Conservation (phyloP, 2,113 vertebrate genomes). For the Vicugna pacos region DNA sequence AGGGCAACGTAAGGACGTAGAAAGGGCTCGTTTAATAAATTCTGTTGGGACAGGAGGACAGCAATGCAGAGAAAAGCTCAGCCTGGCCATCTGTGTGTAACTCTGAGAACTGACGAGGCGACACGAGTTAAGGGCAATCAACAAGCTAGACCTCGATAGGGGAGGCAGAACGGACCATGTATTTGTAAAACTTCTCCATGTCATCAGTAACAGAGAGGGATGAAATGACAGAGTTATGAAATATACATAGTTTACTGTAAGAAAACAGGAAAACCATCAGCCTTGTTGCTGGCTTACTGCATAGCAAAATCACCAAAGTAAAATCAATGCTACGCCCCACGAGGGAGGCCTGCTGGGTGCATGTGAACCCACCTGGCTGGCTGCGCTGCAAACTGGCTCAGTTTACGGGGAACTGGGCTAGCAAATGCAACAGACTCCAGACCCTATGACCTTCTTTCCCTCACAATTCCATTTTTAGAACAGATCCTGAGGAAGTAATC, state of each 20-base stretch:
- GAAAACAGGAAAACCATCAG: not conserved
- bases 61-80: not conserved
- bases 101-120: not conserved
- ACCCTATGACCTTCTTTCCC: not conserved
- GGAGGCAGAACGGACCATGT: not conserved
- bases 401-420: too few relatives aligned
- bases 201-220: not conserved
- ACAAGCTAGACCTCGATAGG: not conserved
- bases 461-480: not conserved
- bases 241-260: not conserved
- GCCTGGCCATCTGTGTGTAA: not conserved
- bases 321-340: not conserved
- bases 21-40: not conserved
- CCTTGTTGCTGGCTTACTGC: not conserved
- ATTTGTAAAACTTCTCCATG: not conserved
- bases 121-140: not conserved
- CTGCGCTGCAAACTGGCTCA: not conserved
- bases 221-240: not conserved
- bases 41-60: not conserved
- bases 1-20: not conserved
- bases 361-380: not conserved
- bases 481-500: not conserved
- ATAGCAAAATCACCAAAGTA: not conserved
- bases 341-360: not conserved
- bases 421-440: not conserved